Conservation (phyloP, 1,140 invertebrate species). For the Aporrectodea caliginosa region DNA sequence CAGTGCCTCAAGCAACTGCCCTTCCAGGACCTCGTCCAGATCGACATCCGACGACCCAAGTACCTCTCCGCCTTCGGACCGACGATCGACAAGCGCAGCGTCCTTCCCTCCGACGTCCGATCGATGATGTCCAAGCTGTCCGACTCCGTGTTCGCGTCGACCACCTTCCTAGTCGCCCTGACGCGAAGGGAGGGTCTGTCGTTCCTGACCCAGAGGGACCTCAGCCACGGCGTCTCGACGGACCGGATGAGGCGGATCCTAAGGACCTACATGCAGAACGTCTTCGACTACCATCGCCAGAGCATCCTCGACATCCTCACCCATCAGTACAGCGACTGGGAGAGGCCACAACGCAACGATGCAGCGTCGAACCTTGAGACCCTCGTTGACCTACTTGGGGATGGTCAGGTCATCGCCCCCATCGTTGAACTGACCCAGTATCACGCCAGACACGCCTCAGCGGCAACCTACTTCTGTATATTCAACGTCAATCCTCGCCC, state of each 20-base stretch:
- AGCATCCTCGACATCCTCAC: slow-evolving; percentile 95
- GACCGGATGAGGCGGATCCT: slow-evolving; percentile 54
- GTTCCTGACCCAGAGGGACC: slow-evolving; percentile 81
- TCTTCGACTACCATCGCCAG: slow-evolving; percentile 81
- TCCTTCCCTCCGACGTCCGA: slow-evolving; percentile 37
- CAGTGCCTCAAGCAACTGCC: slow-evolving; percentile 78
- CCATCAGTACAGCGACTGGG: slow-evolving; percentile 97
- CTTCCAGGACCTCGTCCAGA: slow-evolving; percentile 70
- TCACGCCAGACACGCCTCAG: slow-evolving; percentile 58
- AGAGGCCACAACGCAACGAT: slow-evolving; percentile 67
- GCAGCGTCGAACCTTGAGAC: slow-evolving; percentile 86
- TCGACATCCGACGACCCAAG: slow-evolving; percentile 58
- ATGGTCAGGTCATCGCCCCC: slow-evolving; percentile 73
- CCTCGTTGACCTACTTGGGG: slow-evolving; percentile 86
- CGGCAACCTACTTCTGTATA: slow-evolving; percentile 59
- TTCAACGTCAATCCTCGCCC: slow-evolving; percentile 90
- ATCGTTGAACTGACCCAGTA: slow-evolving; percentile 68
- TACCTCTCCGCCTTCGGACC: slow-evolving; percentile 67
- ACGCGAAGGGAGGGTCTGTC: slow-evolving; percentile 86
- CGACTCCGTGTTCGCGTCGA: slow-evolving; percentile 35
- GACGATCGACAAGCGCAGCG: slow-evolving; percentile 62
- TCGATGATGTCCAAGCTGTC: slow-evolving; percentile 26
- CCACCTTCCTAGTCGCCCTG: slow-evolving; percentile 87
- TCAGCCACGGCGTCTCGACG: slow-evolving; percentile 74
- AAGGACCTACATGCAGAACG: slow-evolving; percentile 82